These are phyloP conservation scores for Hypothenemus hampei DNA, from an alignment of 1,140 invertebrate genomes.

Conservation along the genomic window DNA sequence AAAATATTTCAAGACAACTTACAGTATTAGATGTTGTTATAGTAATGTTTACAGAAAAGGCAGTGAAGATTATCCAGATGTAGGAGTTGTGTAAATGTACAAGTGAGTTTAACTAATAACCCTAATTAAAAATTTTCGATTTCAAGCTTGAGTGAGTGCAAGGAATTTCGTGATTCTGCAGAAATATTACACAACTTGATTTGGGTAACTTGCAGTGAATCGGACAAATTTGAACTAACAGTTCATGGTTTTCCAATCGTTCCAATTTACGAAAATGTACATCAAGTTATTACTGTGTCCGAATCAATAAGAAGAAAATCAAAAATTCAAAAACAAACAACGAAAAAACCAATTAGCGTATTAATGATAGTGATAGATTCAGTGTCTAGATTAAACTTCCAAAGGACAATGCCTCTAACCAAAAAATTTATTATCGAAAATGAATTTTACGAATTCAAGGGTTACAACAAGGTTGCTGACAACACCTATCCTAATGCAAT, in stretches of 20 bases:
- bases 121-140: constrained; percentile 33
- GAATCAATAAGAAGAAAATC: constrained; percentile 34
- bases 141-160: constrained; percentile 47
- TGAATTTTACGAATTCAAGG: constrained; percentile 52
- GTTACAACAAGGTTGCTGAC: constrained; percentile 67
- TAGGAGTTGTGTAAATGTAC: constrained; percentile 28
- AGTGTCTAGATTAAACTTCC: constrained; percentile 72
- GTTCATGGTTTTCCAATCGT: no score
- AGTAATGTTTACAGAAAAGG: constrained; percentile 30
- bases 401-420: constrained; percentile 73
- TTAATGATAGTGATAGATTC: constrained; percentile 77
- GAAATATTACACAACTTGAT: constrained; percentile 44
- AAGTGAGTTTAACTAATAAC: neutral
- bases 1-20: constrained; percentile 15
- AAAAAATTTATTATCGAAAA: constrained; percentile 55
- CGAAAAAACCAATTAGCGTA: constrained; percentile 53
- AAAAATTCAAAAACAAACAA: constrained; percentile 1
- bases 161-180: constrained; percentile 43
- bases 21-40: constrained; percentile 29
- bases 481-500: constrained; percentile 82
- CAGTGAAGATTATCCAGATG: constrained; percentile 23
- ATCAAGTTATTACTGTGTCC: constrained; percentile 44
- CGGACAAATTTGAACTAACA: constrained; percentile 22
- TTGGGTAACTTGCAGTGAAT: constrained; percentile 46
- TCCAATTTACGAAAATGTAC: constrained; percentile 50